phyloP scores from a whole-genome alignment of 1,140 invertebrate species.

The Lycorma delicatula region DNA sequence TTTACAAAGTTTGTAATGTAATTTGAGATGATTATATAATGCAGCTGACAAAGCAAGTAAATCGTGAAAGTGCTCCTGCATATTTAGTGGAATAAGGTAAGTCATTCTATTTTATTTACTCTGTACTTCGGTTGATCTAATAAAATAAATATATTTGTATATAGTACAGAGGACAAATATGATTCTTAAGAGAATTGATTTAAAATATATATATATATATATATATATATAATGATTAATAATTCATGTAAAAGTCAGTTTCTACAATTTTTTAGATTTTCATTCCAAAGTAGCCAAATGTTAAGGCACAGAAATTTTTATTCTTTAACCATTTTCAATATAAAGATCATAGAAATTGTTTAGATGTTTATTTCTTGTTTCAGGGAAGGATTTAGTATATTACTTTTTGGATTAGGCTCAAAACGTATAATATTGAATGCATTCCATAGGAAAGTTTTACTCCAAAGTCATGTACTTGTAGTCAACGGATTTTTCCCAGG shows the following conservation, averaged over 20 bases:
- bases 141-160: no score
- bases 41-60: no score
- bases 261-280: not conserved
- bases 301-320: not conserved
- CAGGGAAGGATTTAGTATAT: conserved; percentile 78
- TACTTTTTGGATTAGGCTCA: conserved; percentile 84
- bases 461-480: conserved; percentile 60
- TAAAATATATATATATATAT: not conserved
- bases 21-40: no score
- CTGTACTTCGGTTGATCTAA: no score
- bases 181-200: not conserved
- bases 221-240: not conserved
- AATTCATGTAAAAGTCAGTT: not conserved
- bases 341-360: not conserved
- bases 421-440: conserved; percentile 68
- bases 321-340: not conserved
- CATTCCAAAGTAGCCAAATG: not conserved
- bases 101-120: no score
- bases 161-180: no score
- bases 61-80: no score
- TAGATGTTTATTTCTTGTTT: conserved; percentile 24
- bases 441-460: conserved; percentile 60
- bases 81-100: no score
- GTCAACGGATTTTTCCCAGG: conserved; percentile 90
- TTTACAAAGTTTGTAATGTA: no score